Percentiles rank a stretch among this genome's conserved stretches.
These are phyloP conservation scores for Callipepla squamata DNA, from an alignment of 2,113 vertebrate species.

Conservation along the genomic window DNA sequence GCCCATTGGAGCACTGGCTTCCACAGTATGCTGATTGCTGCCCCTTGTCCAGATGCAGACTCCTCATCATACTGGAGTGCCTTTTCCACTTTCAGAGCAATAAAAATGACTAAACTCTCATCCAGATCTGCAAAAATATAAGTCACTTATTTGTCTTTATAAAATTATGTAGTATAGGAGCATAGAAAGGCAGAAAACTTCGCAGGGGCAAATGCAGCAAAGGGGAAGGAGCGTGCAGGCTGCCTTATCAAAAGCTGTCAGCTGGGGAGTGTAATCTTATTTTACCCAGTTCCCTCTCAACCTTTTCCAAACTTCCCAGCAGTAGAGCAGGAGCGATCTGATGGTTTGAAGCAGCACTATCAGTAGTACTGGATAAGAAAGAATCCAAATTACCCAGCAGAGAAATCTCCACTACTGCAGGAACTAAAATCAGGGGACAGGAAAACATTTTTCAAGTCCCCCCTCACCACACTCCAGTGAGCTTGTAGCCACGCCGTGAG, in stretches of 20 bases:
- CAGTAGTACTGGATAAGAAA: background rate
- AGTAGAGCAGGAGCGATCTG: accelerated
- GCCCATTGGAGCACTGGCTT: accelerated
- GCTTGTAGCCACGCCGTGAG: accelerated
- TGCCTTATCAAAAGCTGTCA: slow-evolving; percentile 59
- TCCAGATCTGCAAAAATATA: background rate
- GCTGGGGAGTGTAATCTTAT: background rate
- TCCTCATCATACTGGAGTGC: accelerated
- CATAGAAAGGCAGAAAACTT: background rate
- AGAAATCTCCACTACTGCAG: background rate
- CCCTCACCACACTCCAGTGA: accelerated
- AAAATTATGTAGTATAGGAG: background rate
- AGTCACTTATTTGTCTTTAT: background rate
- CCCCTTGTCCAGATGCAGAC: accelerated
- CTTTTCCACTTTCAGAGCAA: background rate
- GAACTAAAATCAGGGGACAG: background rate
- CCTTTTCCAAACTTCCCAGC: accelerated
- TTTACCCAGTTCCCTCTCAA: slow-evolving; percentile 31
- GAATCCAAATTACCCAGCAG: background rate
- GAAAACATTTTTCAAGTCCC: accelerated
- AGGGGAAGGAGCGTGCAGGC: background rate
- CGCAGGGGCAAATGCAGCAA: background rate
- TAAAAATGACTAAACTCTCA: accelerated
- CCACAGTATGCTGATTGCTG: accelerated
- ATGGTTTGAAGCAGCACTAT: background rate